Conservation (phyloP, 2,888 invertebrate genomes). For the Caenorhabditis sinica region DNA sequence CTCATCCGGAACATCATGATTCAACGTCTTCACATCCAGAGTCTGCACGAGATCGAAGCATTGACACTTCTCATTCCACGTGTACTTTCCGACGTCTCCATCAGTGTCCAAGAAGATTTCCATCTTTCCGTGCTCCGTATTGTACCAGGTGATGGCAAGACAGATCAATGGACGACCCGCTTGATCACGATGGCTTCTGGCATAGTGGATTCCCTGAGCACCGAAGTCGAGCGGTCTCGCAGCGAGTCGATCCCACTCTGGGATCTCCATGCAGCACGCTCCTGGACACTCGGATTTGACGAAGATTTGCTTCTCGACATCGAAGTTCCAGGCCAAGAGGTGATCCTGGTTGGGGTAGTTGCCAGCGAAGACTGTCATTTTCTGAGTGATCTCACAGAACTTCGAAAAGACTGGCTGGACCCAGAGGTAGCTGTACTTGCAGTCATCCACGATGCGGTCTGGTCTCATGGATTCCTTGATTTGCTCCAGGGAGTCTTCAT, state of each 20-base stretch:
- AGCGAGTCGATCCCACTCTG: not conserved
- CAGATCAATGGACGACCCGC: not conserved
- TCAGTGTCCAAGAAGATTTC: constrained; percentile 8
- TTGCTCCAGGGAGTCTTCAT: not conserved
- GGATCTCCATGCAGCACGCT: constrained; percentile 1
- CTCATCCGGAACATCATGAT: not conserved
- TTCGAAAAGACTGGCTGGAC: constrained; percentile 12
- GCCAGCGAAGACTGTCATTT: constrained; percentile 5
- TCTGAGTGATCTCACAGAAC: not conserved
- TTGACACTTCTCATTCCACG: not conserved
- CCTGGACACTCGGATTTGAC: not conserved
- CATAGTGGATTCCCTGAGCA: not conserved
- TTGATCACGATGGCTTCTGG: constrained; percentile 20
- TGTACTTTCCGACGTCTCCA: constrained; percentile 25
- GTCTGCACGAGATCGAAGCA: constrained; percentile 1
- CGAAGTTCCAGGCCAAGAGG: not conserved
- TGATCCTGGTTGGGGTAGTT: not conserved
- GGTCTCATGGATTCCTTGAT: not conserved
- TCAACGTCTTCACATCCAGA: constrained; percentile 3
- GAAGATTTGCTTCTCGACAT: not conserved
- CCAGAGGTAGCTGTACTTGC: not conserved
- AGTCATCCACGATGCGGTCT: not conserved
- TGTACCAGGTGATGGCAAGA: constrained; percentile 25
- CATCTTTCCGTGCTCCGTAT: constrained; percentile 14
- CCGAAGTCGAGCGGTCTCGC: constrained; percentile 2